A percentile compares a stretch with the other conserved stretches of the same genome.
These are phyloP conservation scores for Nothobranchius furzeri DNA, from an alignment of 2,113 vertebrate species.

Conservation along the genomic window DNA sequence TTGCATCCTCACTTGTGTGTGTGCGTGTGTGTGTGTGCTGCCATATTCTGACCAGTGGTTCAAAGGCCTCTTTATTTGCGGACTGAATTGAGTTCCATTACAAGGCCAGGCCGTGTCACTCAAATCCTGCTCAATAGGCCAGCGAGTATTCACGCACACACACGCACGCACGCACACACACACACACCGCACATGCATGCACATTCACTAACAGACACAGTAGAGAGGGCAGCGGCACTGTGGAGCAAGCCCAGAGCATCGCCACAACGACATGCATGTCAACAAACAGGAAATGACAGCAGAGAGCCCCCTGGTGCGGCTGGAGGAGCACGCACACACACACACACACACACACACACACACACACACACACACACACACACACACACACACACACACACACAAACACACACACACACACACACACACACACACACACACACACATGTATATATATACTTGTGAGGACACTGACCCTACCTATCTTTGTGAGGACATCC, in stretches of 20 bases:
- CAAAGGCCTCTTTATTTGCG: constrained; percentile 81
- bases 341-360: constrained; percentile 11
- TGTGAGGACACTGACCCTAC: no score
- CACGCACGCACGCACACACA: constrained; percentile 19
- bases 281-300: constrained; percentile 79
- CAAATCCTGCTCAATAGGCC: constrained; percentile 69
- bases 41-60: constrained; percentile 78
- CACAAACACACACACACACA: no score
- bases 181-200: no score
- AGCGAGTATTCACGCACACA: constrained; percentile 34
- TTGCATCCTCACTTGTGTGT: constrained; percentile 1
- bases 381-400: no score
- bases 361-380: constrained; percentile 32
- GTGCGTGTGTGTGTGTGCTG: constrained; percentile 48
- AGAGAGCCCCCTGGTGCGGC: constrained; percentile 69
- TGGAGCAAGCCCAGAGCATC: constrained; percentile 61
- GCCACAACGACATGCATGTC: constrained; percentile 65
- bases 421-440: no score
- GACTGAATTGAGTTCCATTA: constrained; percentile 80
- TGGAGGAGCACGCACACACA: constrained; percentile 45
- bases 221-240: constrained; percentile 53
- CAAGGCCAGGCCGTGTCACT: constrained; percentile 69
- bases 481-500: no score
- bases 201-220: constrained; percentile 12
- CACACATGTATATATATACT: no score